Evolutionary conservation across 2,797 vertebrate species (phyloP).

Genomic region (Galagoides demidoff): DNA sequence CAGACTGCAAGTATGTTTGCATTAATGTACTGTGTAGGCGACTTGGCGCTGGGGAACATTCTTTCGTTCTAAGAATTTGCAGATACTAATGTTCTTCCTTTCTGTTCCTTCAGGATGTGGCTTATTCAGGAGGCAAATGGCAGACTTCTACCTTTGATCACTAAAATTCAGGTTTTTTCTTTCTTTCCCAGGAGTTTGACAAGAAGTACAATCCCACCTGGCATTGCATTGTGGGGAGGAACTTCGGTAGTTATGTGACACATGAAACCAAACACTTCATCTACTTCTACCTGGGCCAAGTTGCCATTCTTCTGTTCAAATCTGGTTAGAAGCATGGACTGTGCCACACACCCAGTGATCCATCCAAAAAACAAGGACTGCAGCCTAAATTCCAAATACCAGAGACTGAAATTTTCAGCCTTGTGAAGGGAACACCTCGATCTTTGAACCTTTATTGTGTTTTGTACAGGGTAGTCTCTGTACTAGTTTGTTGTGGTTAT

Average conservation of each 20-base stretch:
- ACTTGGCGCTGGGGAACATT: constrained; percentile 65
- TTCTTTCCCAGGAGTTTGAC: constrained; percentile 93
- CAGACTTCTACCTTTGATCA: neutral
- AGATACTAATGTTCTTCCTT: constrained; percentile 17
- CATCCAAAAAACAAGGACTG: constrained; percentile 82
- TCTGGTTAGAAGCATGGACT: constrained; percentile 91
- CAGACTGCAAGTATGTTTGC: constrained; percentile 66
- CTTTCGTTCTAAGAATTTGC: constrained; percentile 68
- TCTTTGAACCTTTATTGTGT: constrained; percentile 90
- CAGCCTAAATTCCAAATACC: constrained; percentile 87
- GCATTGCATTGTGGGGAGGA: constrained; percentile 98
- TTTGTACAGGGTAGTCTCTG: constrained; percentile 91
- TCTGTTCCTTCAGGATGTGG: constrained; percentile 27
- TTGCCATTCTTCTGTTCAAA: constrained; percentile 98
- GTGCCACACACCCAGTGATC: constrained; percentile 78
- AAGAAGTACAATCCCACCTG: constrained; percentile 99
- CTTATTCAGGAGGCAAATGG: constrained; percentile 25
- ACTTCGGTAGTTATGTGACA: constrained; percentile 98
- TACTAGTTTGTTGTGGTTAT: constrained; percentile 88
- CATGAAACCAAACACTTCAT: constrained; percentile 99
- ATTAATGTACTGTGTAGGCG: constrained; percentile 67
- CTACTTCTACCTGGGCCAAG: constrained; percentile 99
- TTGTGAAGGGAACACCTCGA: constrained; percentile 84
- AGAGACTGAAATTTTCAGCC: constrained; percentile 87
- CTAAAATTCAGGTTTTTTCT: constrained; percentile 56